Percentiles rank a stretch among this genome's conserved stretches.
Conservation (phyloP, 35 echinoderm and acorn worm species). For the Acanthaster planci region DNA sequence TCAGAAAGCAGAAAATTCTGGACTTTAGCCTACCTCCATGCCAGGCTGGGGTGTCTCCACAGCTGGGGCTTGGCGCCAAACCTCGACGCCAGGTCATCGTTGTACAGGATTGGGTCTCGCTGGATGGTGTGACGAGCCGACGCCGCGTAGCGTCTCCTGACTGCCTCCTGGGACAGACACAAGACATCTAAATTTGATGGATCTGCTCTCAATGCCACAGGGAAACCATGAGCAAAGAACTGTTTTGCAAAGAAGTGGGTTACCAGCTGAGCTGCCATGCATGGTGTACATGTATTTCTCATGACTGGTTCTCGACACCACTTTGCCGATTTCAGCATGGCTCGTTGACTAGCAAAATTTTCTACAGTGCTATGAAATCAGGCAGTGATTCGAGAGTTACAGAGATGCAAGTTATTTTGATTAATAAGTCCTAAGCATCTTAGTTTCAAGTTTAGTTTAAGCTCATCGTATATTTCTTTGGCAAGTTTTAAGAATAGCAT, state of each 20-base stretch:
- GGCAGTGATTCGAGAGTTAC: too few species aligned
- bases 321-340: too few species aligned
- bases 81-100: constrained; percentile 62
- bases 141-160: constrained; percentile 39
- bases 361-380: too few species aligned
- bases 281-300: too few species aligned
- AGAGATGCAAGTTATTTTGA: too few species aligned
- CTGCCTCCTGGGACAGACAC: neutral
- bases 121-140: constrained; percentile 94
- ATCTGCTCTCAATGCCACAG: neutral
- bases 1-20: too few species aligned
- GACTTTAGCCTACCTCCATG: constrained; percentile 60
- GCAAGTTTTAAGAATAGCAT: too few species aligned
- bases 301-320: too few species aligned
- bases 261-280: neutral
- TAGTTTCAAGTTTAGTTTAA: too few species aligned
- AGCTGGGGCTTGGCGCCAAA: constrained; percentile 87
- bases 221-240: neutral
- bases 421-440: too few species aligned
- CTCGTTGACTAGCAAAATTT: too few species aligned
- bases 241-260: neutral
- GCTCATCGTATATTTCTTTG: too few species aligned
- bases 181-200: neutral
- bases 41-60: constrained; percentile 81
- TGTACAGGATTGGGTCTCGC: constrained; percentile 91